phyloP scores from a whole-genome alignment of 2,113 vertebrate genomes.

The Pardalotus punctatus region DNA sequence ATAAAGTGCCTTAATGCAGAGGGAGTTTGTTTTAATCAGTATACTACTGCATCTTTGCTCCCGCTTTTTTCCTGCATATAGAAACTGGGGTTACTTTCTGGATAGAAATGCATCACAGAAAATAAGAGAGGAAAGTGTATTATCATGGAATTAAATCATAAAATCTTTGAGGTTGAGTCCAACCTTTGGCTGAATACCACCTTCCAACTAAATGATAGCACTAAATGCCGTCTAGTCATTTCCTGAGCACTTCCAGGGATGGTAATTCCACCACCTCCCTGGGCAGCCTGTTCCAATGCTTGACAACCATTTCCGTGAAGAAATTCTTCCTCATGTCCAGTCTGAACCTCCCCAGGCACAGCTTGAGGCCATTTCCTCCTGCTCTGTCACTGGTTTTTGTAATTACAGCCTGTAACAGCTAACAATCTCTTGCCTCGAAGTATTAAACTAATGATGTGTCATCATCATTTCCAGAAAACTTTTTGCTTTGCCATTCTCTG shows the following conservation, averaged over 20 bases:
- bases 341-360: accelerated
- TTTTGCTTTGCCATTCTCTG: not conserved
- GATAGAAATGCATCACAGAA: not conserved
- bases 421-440: not conserved
- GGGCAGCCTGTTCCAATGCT: not conserved
- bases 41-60: not conserved
- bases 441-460: not conserved
- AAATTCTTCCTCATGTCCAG: not conserved
- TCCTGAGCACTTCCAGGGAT: not conserved
- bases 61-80: not conserved
- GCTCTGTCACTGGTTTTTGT: accelerated
- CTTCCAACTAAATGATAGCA: not conserved
- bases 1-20: not conserved
- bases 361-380: not conserved
- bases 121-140: not conserved
- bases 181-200: not conserved
- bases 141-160: not conserved
- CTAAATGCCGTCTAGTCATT: not conserved
- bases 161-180: not conserved
- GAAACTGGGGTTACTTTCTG: not conserved
- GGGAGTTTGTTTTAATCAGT: not conserved
- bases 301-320: not conserved
- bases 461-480: not conserved
- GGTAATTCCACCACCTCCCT: not conserved
- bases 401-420: not conserved